These are phyloP conservation scores for Eupithecia subumbrata DNA, from an alignment of 2,888 invertebrate species.

Conservation along the genomic window DNA sequence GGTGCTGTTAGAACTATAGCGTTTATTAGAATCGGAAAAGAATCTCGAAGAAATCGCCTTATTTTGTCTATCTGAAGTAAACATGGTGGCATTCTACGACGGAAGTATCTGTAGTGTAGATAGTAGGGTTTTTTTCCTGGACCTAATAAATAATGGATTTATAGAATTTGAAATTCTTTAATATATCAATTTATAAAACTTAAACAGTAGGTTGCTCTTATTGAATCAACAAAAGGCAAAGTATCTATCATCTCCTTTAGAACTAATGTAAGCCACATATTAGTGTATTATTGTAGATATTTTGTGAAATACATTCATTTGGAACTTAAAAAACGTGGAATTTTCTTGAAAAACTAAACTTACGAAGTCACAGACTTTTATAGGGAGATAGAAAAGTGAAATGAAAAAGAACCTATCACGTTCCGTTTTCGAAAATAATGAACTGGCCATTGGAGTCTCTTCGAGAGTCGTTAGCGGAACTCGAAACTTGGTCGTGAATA, in stretches of 20 bases:
- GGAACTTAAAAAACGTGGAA: not conserved
- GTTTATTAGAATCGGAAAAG: not conserved
- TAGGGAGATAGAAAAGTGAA: constrained; percentile 57
- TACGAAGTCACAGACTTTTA: constrained; percentile 56
- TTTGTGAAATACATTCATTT: not conserved
- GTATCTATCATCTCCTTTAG: not conserved
- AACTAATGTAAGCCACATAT: not conserved
- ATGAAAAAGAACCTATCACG: constrained; percentile 54
- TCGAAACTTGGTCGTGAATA: constrained; percentile 54
- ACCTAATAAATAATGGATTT: not conserved
- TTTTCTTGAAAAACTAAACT: not conserved
- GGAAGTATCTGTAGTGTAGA: not conserved
- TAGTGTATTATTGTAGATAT: not conserved
- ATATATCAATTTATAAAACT: not conserved
- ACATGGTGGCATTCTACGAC: not conserved
- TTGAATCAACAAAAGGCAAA: not conserved
- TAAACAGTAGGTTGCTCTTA: not conserved
- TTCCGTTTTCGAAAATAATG: constrained; percentile 77
- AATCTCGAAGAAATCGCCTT: not conserved
- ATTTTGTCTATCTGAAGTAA: not conserved
- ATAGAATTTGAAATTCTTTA: not conserved
- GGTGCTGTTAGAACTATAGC: not conserved
- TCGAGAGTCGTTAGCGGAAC: constrained; percentile 70
- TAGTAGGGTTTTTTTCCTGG: no score
- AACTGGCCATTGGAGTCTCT: constrained; percentile 70